Evolutionary conservation across 2,888 invertebrate genomes (phyloP).

Genomic region (Hirtodrosophila duncani): DNA sequence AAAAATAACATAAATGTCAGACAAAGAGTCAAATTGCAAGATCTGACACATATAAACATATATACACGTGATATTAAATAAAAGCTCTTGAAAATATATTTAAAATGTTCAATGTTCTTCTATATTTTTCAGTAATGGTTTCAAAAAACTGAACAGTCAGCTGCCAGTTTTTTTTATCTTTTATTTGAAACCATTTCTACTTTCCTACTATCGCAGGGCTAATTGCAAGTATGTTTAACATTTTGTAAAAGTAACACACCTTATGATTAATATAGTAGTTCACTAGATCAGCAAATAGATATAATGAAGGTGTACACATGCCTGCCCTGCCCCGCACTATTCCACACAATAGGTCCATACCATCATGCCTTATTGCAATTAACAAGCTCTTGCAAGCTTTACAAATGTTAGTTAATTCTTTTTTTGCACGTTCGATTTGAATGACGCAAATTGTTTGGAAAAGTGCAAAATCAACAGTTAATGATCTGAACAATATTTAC

Average conservation of each 20-base stretch:
- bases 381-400: constrained; percentile 9
- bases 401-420: constrained; percentile 14
- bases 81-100: too few relatives aligned
- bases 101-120: too few relatives aligned
- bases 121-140: too few relatives aligned
- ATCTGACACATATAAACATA: too few relatives aligned
- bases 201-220: too few relatives aligned
- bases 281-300: constrained; percentile 1
- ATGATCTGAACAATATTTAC: constrained; percentile 46
- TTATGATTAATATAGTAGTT: constrained; percentile 17
- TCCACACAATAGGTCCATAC: background rate
- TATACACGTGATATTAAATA: too few relatives aligned
- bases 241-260: background rate
- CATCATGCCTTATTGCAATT: constrained; percentile 29
- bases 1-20: too few relatives aligned
- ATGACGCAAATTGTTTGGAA: constrained; percentile 51
- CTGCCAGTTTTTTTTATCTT: too few relatives aligned
- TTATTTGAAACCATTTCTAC: too few relatives aligned
- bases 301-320: constrained; percentile 18
- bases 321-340: constrained; percentile 3
- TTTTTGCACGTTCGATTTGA: constrained; percentile 56
- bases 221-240: too few relatives aligned
- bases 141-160: too few relatives aligned
- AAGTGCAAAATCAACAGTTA: constrained; percentile 47
- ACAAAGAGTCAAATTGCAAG: too few relatives aligned